Evolutionary conservation across 2,888 invertebrate genomes (phyloP), one percentile per base, ranked within the genome.

Genomic region (Rhagium mordax): DNA sequence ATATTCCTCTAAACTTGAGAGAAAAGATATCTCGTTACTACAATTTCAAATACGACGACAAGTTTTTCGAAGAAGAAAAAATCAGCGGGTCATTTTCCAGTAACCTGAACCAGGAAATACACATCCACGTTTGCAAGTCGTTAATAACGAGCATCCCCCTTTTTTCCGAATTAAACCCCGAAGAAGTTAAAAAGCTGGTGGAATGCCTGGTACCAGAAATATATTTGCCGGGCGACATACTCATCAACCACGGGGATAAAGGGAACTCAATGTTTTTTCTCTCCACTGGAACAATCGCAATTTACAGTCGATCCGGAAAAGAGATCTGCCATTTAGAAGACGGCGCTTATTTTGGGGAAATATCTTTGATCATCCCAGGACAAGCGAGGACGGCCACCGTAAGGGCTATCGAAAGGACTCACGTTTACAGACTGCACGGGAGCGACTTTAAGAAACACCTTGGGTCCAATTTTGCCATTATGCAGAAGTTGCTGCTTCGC

Each of bases 261-360:
- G 92, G 92, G 0, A 90, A 91, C 72, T 90, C 91, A 83, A 92
- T 93, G 92, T 93, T 90, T 83, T 93, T 93, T 80, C 87, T 93
- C 24, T 89, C 89, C 0, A 88, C 87, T 48, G 93, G 93, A 8
- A 91, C 91, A 0, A 92, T 93, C 0, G 90, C 91, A 6, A 89
- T 92, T 5, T 89, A 89, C 66, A 91, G 92, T 0, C 86, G 89
- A 13, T 91, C 90, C n/a, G 92, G 92, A 41, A 89, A 89, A 78
- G 92, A 76, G 70, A 21, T 77, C n/a, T 71, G 68, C 47, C 77
- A 77, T 15, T 33, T 77, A 15, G 47, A 74, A 53, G 77, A 77
- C 48, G 77, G 77, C 71, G 79, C 82, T 15, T 89, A 91, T 81
- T 92, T 92, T 80, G 93, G 93, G 0, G 92, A 92, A 82, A 88